These are phyloP conservation scores for Tragelaphus oryx DNA, from an alignment of 2,797 vertebrate species.

Conservation along the genomic window DNA sequence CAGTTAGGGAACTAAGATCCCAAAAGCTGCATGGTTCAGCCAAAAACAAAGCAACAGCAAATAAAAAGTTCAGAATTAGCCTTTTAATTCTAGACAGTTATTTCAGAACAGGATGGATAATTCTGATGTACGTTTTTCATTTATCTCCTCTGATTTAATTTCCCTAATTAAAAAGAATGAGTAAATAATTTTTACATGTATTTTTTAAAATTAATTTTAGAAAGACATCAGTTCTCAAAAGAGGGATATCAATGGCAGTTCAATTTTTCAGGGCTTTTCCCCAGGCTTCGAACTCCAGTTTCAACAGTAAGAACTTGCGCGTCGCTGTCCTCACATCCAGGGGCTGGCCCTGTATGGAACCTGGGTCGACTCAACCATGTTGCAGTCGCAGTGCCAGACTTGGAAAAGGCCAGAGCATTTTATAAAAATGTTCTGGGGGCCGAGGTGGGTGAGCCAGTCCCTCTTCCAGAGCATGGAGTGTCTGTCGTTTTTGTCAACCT, in stretches of 20 bases:
- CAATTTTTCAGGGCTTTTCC: conserved; percentile 81
- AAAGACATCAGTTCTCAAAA: neutral
- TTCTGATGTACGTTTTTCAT: neutral
- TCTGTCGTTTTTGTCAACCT: conserved; percentile 96
- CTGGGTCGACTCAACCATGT: conserved; percentile 95
- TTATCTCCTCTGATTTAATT: conserved; percentile 46
- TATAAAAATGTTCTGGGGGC: conserved; percentile 93
- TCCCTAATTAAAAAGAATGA: conserved; percentile 11
- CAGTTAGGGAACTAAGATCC: neutral
- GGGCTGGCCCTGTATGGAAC: conserved; percentile 86
- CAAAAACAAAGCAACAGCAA: neutral
- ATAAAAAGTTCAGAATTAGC: neutral
- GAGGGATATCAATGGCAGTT: neutral
- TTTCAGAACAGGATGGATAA: conserved; percentile 13
- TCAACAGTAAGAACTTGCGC: conserved; percentile 66
- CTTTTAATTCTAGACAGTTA: neutral
- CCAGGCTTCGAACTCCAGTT: conserved; percentile 66
- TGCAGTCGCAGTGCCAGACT: conserved; percentile 93
- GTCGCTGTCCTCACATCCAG: conserved; percentile 58
- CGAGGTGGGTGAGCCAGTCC: conserved; percentile 87
- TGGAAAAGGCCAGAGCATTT: conserved; percentile 89
- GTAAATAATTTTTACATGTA: neutral
- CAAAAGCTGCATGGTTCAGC: neutral
- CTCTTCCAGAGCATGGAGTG: conserved; percentile 93
- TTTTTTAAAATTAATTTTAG: neutral